Evolutionary conservation across 2,113 vertebrate genomes (phyloP).

Genomic region (Heterotis niloticus): DNA sequence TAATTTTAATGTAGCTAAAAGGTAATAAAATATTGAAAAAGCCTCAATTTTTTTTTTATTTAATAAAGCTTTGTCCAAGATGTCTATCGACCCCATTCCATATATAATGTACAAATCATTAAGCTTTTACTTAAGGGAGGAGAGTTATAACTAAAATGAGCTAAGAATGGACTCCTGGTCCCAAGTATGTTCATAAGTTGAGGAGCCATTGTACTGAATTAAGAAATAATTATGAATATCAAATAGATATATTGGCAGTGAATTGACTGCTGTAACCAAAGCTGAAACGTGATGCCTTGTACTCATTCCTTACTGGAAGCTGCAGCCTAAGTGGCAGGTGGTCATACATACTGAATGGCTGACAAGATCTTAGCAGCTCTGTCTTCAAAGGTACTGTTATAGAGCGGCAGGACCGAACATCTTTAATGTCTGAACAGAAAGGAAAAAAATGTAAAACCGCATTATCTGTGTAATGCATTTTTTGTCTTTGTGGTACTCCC

Average conservation of each 20-base stretch:
- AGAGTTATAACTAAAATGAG: too few species aligned
- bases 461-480: conserved; percentile 16
- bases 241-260: background rate
- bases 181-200: too few species aligned
- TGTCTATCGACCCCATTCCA: too few species aligned
- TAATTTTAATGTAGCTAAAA: too few species aligned
- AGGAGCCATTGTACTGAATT: too few species aligned
- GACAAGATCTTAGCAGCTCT: background rate
- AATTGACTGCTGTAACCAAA: background rate
- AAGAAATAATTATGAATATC: too few species aligned
- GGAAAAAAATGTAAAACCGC: conserved; percentile 15
- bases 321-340: background rate
- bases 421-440: background rate
- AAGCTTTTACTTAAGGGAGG: too few species aligned
- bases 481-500: conserved; percentile 13
- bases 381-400: background rate
- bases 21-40: too few species aligned
- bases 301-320: background rate
- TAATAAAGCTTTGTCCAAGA: too few species aligned
- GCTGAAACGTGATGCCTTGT: background rate
- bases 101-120: too few species aligned
- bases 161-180: too few species aligned
- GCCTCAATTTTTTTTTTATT: too few species aligned
- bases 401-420: background rate
- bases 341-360: background rate